These are phyloP conservation scores for Cheirogaleus major DNA, from an alignment of 2,797 vertebrate genomes.

Conservation along the genomic window DNA sequence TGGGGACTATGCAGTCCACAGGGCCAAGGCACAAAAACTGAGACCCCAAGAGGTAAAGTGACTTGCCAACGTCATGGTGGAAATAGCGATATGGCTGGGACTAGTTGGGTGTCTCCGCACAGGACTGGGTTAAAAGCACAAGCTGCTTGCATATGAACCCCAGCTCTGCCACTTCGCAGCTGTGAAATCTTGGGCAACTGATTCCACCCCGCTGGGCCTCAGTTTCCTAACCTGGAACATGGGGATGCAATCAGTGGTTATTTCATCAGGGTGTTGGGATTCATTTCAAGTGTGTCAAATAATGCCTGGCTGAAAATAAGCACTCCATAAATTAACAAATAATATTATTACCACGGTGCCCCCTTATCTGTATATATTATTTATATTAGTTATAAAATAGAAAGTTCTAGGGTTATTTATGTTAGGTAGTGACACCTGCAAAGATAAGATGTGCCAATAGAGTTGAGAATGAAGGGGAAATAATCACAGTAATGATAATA, in stretches of 20 bases:
- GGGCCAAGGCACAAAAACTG: neutral
- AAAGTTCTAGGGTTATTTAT: neutral
- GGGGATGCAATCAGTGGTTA: neutral
- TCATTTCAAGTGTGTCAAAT: neutral
- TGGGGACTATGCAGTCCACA: neutral
- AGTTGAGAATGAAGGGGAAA: neutral
- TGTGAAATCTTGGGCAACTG: neutral
- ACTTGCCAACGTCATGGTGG: neutral
- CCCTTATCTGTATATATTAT: neutral
- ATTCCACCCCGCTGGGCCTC: neutral
- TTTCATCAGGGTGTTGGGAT: neutral
- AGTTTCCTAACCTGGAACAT: constrained; percentile 13
- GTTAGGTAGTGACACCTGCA: neutral
- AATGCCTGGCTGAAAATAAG: neutral
- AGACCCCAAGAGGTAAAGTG: neutral
- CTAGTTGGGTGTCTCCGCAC: rapidly evolving
- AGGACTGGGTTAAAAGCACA: neutral
- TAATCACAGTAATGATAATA: neutral
- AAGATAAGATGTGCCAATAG: neutral
- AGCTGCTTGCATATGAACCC: neutral
- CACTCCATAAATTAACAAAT: neutral
- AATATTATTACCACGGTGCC: neutral
- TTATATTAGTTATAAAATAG: neutral
- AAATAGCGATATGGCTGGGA: rapidly evolving
- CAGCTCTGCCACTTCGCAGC: neutral